Evolutionary conservation across 2,113 vertebrate genomes (phyloP).

Genomic region (Oenanthe oenanthe): DNA sequence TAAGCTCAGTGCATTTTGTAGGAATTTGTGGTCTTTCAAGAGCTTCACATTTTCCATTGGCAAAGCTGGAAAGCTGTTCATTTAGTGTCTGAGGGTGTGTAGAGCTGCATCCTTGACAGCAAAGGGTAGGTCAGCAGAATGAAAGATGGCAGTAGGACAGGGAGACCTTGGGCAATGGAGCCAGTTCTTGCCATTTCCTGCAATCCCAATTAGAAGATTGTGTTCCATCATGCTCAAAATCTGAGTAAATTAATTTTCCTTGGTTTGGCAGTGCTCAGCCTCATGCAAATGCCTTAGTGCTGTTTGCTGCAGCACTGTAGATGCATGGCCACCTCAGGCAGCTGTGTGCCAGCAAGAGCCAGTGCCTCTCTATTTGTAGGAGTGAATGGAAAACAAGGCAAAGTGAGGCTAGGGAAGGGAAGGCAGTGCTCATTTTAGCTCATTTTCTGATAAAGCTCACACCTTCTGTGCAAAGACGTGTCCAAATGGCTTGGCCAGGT

Average conservation of each 20-base stretch:
- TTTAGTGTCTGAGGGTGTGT: background rate
- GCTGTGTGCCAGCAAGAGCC: background rate
- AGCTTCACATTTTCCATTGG: background rate
- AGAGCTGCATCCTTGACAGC: background rate
- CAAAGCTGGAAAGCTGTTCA: background rate
- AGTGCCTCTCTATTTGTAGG: background rate
- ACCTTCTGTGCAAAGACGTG: background rate
- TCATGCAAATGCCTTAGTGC: background rate
- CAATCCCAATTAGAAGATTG: background rate
- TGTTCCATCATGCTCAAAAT: background rate
- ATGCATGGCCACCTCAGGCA: background rate
- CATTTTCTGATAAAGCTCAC: background rate
- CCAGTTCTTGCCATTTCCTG: background rate
- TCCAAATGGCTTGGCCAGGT: background rate
- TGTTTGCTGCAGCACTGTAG: background rate
- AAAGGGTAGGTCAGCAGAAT: background rate
- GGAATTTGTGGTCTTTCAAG: background rate
- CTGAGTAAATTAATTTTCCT: constrained; percentile 8
- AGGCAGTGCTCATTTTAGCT: background rate
- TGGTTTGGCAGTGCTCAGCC: background rate
- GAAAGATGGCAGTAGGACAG: background rate
- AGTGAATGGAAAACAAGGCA: background rate
- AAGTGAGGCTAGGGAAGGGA: background rate
- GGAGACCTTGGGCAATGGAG: background rate
- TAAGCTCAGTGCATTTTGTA: background rate